These are phyloP conservation scores for Nyctereutes procyonoides DNA, from an alignment of 2,113 vertebrate species.

Conservation along the genomic window DNA sequence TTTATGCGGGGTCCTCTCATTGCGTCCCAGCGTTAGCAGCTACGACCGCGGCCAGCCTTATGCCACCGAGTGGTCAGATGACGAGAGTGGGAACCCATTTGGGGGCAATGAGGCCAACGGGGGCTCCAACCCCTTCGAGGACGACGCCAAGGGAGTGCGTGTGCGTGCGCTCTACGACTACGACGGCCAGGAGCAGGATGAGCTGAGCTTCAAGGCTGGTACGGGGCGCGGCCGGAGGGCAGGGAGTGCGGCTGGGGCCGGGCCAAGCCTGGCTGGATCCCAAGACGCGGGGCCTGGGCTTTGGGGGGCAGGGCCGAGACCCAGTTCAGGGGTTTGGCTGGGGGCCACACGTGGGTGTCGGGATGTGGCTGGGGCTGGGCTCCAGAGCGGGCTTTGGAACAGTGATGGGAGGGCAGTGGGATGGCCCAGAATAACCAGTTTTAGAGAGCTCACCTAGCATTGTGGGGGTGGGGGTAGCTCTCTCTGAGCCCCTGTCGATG, in stretches of 20 bases:
- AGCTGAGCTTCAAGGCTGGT: slow-evolving; percentile 99
- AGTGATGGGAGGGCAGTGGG: background rate
- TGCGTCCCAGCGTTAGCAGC: slow-evolving; percentile 93
- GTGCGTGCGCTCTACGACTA: slow-evolving; percentile 98
- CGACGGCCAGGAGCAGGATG: slow-evolving; percentile 97
- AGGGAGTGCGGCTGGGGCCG: background rate
- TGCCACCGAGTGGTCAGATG: slow-evolving; percentile 96
- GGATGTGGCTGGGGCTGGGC: background rate
- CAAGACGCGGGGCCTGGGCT: background rate
- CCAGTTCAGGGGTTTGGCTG: background rate
- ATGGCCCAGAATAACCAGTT: background rate
- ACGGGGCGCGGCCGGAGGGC: accelerated
- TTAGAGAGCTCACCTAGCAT: background rate
- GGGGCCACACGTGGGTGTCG: background rate
- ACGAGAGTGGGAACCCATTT: slow-evolving; percentile 93
- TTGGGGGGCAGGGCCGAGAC: background rate
- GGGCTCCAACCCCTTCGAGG: slow-evolving; percentile 95
- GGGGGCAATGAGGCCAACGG: slow-evolving; percentile 95
- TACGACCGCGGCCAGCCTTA: slow-evolving; percentile 96
- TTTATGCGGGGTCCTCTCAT: background rate
- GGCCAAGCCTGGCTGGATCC: background rate
- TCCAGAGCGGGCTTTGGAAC: background rate
- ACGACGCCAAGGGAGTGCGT: slow-evolving; percentile 91
- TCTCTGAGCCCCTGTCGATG: too few relatives aligned
- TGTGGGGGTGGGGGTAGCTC: too few relatives aligned